Evolutionary conservation across 2,888 invertebrate genomes (phyloP).

Genomic region (Diarsia brunnea): DNA sequence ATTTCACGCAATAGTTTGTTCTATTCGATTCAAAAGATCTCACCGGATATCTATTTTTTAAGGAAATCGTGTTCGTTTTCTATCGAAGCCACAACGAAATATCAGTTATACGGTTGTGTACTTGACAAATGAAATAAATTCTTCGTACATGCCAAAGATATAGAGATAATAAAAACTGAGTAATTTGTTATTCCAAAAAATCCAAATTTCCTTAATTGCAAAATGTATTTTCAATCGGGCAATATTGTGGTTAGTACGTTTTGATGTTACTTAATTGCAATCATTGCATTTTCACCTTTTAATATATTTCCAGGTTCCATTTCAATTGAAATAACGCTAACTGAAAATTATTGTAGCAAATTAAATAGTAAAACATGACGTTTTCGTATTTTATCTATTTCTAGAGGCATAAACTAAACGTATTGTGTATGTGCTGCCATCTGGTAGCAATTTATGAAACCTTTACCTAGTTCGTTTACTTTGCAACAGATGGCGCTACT

Average conservation of each 20-base stretch:
- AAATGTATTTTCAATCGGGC: slow-evolving; percentile 21
- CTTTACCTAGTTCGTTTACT: background rate
- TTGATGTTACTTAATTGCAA: slow-evolving; percentile 21
- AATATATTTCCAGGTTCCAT: background rate
- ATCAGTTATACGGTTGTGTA: background rate
- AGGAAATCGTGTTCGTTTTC: background rate
- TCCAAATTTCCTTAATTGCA: slow-evolving; percentile 3
- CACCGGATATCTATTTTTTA: background rate
- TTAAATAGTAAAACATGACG: background rate
- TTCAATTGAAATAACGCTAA: background rate
- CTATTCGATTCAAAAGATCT: background rate
- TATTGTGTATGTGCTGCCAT: background rate
- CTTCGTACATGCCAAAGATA: background rate
- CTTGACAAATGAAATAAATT: background rate
- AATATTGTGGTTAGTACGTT: slow-evolving; percentile 22
- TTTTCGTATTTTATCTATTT: background rate
- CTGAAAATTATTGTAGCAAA: fast-evolving
- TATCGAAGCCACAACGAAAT: background rate
- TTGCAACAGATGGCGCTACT: slow-evolving; percentile 4
- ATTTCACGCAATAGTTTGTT: too few relatives aligned
- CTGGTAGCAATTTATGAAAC: background rate
- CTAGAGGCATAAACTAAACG: background rate
- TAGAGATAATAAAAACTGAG: background rate
- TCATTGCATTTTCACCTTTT: background rate
- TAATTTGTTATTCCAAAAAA: background rate